A percentile compares a stretch with the other conserved stretches of the same genome.
phyloP scores from a whole-genome alignment of 2,797 vertebrate genomes.

The Neosilurus mollespiculum region DNA sequence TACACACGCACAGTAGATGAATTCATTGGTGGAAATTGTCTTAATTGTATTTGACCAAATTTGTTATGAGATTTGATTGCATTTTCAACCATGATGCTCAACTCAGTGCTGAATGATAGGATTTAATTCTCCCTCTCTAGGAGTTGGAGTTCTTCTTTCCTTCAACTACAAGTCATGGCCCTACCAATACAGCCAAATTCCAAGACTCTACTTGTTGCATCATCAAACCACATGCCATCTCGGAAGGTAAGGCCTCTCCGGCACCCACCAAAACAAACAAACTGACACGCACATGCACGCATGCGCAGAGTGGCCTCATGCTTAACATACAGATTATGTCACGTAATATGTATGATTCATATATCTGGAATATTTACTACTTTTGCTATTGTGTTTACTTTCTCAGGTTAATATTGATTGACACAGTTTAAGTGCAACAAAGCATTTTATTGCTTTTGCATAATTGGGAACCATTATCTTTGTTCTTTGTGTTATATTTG shows the following conservation, averaged over 20 bases:
- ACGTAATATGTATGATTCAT: background rate
- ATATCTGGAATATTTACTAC: background rate
- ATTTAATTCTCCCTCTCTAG: slow-evolving; percentile 68
- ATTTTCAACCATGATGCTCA: background rate
- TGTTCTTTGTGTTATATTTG: background rate
- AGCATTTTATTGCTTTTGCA: background rate
- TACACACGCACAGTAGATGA: too few relatives aligned
- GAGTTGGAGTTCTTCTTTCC: slow-evolving; percentile 95
- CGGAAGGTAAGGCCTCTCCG: slow-evolving; percentile 77
- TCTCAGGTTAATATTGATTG: background rate
- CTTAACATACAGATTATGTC: background rate
- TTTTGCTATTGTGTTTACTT: background rate
- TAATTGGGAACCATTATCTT: background rate
- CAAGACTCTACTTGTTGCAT: slow-evolving; percentile 87
- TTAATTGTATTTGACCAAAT: background rate
- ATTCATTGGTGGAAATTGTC: background rate
- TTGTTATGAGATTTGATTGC: background rate
- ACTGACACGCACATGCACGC: background rate
- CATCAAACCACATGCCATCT: slow-evolving; percentile 90
- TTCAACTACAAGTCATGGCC: slow-evolving; percentile 79
- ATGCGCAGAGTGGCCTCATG: background rate
- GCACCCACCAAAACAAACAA: background rate
- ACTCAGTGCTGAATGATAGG: slow-evolving; percentile 6
- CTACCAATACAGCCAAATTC: slow-evolving; percentile 82
- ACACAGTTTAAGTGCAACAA: background rate